Evolutionary conservation across 1,140 invertebrate species (phyloP).

Genomic region (Drosophila nebulosa): DNA sequence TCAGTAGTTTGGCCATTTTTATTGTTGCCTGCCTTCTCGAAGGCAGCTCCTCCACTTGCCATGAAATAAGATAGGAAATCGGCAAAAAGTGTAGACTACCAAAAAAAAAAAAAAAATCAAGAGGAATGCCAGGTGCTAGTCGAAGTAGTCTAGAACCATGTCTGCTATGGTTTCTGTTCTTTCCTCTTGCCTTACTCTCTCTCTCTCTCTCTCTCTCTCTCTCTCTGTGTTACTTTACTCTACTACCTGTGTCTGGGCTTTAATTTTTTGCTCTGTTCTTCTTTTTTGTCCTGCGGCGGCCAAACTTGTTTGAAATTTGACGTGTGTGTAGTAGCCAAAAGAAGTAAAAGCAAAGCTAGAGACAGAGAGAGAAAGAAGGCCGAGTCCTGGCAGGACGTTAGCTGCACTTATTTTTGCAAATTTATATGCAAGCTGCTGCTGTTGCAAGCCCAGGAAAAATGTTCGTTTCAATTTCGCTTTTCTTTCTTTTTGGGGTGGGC

Average conservation of each 20-base stretch:
- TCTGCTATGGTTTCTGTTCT: slow-evolving; percentile 1
- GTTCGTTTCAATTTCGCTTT: slow-evolving; percentile 62
- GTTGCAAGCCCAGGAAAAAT: slow-evolving; percentile 40
- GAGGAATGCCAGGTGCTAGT: slow-evolving; percentile 28
- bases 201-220: background rate
- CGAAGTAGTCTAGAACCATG: slow-evolving; percentile 3
- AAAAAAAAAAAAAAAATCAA: slow-evolving; percentile 1
- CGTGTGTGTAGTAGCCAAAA: slow-evolving; percentile 62
- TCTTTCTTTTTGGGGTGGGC: slow-evolving; percentile 23
- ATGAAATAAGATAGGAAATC: slow-evolving; percentile 41
- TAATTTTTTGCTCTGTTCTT: slow-evolving; percentile 57
- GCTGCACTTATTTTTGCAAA: slow-evolving; percentile 64
- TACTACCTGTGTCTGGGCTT: slow-evolving; percentile 39
- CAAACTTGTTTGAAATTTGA: slow-evolving; percentile 76
- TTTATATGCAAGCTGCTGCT: slow-evolving; percentile 60
- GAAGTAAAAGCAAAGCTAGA: background rate
- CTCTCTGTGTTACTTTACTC: background rate
- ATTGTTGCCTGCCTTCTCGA: slow-evolving; percentile 18
- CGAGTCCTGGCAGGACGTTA: slow-evolving; percentile 1
- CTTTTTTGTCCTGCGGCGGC: slow-evolving; percentile 52
- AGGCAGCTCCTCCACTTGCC: slow-evolving; percentile 1
- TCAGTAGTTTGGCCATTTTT: slow-evolving; percentile 36
- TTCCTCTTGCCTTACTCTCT: background rate
- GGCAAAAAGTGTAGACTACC: slow-evolving; percentile 17
- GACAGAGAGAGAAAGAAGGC: background rate